These are phyloP conservation scores for Hyles vespertilio DNA, from an alignment of 1,140 invertebrate species.

Conservation along the genomic window DNA sequence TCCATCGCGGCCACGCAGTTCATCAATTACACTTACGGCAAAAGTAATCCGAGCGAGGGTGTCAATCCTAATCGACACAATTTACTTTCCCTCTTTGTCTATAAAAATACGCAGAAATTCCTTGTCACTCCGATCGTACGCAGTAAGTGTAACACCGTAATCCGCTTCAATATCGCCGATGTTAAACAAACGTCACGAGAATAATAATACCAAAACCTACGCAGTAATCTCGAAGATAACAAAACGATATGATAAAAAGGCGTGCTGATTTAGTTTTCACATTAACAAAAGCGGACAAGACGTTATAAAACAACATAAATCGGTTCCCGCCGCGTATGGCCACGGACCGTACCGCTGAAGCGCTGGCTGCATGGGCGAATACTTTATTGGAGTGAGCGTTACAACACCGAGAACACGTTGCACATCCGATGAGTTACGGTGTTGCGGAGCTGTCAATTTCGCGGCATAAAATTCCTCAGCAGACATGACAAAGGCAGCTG, in stretches of 20 bases:
- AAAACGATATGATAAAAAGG: conserved; percentile 26
- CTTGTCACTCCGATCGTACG: too few relatives aligned
- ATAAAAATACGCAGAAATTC: too few relatives aligned
- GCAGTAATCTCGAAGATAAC: conserved; percentile 8
- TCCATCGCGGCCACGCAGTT: too few relatives aligned
- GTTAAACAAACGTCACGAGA: too few relatives aligned
- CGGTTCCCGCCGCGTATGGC: conserved; percentile 28
- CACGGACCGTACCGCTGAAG: conserved; percentile 21
- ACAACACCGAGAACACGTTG: conserved; percentile 38
- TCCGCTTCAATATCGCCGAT: too few relatives aligned
- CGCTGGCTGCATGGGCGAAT: conserved; percentile 40
- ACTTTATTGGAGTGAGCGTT: conserved; percentile 53
- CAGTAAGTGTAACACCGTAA: too few relatives aligned
- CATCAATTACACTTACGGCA: too few relatives aligned
- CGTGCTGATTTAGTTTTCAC: conserved; percentile 60
- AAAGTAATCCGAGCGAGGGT: too few relatives aligned
- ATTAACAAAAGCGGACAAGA: conserved; percentile 69
- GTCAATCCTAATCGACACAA: too few relatives aligned
- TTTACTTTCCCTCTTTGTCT: too few relatives aligned
- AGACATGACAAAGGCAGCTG: conserved; percentile 64
- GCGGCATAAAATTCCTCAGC: conserved; percentile 60
- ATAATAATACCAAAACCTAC: too few relatives aligned
- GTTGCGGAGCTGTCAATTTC: conserved; percentile 61
- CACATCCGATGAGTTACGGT: conserved; percentile 45
- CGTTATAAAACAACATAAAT: conserved; percentile 65